phyloP scores from a whole-genome alignment of 1,140 invertebrate genomes.

The Platorchestia sp. region DNA sequence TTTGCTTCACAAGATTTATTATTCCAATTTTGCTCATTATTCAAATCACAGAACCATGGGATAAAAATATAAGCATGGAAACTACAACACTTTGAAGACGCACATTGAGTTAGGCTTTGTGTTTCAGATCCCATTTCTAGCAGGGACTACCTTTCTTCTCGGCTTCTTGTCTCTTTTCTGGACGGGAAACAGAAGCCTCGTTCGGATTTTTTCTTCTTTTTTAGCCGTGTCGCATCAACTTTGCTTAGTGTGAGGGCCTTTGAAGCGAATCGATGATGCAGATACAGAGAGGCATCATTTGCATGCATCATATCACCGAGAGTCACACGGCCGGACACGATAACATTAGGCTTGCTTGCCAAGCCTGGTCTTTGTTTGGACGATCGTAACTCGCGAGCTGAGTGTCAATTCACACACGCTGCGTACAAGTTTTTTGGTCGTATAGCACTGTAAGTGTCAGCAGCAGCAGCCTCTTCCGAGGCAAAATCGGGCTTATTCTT shows the following conservation, averaged over 20 bases:
- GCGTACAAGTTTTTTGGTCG: slow-evolving; percentile 44
- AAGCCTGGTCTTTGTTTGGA: slow-evolving; percentile 10
- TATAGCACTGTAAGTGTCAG: slow-evolving; percentile 51
- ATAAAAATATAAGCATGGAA: not conserved
- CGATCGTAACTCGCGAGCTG: not conserved
- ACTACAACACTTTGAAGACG: not conserved
- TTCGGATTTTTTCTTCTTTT: not conserved
- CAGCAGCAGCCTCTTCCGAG: slow-evolving; percentile 32
- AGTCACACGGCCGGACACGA: slow-evolving; percentile 33
- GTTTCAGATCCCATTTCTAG: not conserved
- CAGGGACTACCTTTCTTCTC: not conserved
- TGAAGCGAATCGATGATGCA: slow-evolving; percentile 47
- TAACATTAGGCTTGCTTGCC: slow-evolving; percentile 36
- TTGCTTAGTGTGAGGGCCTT: slow-evolving; percentile 33
- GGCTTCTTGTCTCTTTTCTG: not conserved
- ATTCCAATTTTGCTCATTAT: not conserved
- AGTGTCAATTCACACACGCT: slow-evolving; percentile 53
- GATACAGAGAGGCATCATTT: slow-evolving; percentile 34
- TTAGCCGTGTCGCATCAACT: not conserved
- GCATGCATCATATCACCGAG: slow-evolving; percentile 45
- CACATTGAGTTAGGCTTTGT: not conserved
- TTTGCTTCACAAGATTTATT: not conserved
- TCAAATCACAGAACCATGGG: not conserved
- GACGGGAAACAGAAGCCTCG: slow-evolving; percentile 5
- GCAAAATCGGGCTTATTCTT: slow-evolving; percentile 28